These are phyloP conservation scores for Ctenomys sociabilis DNA, from an alignment of 2,113 vertebrate genomes.

Conservation along the genomic window DNA sequence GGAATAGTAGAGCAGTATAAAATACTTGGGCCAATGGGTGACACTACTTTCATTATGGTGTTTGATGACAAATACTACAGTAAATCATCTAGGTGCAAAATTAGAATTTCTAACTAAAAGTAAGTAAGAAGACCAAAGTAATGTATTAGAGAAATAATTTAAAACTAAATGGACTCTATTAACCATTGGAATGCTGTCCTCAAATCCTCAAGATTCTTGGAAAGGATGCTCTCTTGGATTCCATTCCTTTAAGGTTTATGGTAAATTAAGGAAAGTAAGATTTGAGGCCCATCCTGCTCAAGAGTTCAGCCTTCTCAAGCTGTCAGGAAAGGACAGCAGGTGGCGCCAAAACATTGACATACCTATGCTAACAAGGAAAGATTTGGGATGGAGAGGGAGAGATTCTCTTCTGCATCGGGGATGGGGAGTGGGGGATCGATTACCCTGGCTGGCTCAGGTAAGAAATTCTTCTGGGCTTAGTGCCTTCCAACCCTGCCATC, in stretches of 20 bases:
- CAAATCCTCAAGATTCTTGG: background rate
- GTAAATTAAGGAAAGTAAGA: conserved; percentile 31
- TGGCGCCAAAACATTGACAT: conserved; percentile 78
- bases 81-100: background rate
- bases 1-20: background rate
- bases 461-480: conserved; percentile 11
- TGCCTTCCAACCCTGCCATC: background rate
- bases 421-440: background rate
- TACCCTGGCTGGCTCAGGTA: conserved; percentile 35
- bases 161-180: background rate
- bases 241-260: conserved; percentile 6
- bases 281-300: background rate
- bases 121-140: conserved; percentile 32
- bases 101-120: conserved; percentile 61
- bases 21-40: background rate
- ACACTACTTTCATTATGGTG: background rate
- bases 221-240: background rate
- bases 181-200: conserved; percentile 16
- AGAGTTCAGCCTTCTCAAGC: background rate
- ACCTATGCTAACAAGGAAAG: background rate
- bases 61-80: conserved; percentile 29
- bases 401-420: conserved; percentile 14
- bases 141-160: conserved; percentile 11
- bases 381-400: background rate
- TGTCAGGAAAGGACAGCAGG: conserved; percentile 69